These are phyloP conservation scores for Delphinapterus leucas DNA, from an alignment of 2,113 vertebrate species.

Conservation along the genomic window DNA sequence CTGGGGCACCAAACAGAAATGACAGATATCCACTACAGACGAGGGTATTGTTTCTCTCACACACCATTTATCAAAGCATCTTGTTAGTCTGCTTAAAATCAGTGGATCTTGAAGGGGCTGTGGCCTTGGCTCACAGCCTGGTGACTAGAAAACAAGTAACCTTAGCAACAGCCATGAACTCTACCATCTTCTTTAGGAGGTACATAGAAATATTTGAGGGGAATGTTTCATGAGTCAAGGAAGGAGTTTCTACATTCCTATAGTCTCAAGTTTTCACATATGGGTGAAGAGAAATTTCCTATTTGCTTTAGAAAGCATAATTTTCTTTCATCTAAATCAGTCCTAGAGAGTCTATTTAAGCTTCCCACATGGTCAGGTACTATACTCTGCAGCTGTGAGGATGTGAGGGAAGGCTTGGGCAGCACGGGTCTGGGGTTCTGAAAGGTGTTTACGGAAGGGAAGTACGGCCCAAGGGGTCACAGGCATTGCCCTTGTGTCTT, in stretches of 20 bases:
- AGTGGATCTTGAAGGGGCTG: not conserved
- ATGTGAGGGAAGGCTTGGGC: too few species aligned
- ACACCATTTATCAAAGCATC: not conserved
- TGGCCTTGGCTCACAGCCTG: not conserved
- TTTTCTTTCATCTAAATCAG: constrained; percentile 9
- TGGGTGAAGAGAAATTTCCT: not conserved
- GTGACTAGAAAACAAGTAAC: not conserved
- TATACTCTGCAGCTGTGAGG: too few species aligned
- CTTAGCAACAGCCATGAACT: not conserved
- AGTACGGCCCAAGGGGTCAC: too few species aligned
- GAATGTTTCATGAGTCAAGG: not conserved
- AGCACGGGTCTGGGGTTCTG: too few species aligned
- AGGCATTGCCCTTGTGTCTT: too few species aligned
- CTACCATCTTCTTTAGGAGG: not conserved
- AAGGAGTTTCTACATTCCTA: not conserved
- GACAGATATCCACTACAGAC: not conserved
- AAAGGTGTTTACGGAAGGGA: too few species aligned
- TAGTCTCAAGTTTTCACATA: not conserved
- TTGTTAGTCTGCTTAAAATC: constrained; percentile 10
- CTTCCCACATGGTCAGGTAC: too few species aligned
- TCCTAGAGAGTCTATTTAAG: too few species aligned
- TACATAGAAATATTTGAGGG: not conserved
- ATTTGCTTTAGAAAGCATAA: not conserved
- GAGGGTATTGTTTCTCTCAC: not conserved
- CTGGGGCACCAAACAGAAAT: not conserved